Evolutionary conservation across 2,888 invertebrate species (phyloP).

Genomic region (Melanophora roralis): DNA sequence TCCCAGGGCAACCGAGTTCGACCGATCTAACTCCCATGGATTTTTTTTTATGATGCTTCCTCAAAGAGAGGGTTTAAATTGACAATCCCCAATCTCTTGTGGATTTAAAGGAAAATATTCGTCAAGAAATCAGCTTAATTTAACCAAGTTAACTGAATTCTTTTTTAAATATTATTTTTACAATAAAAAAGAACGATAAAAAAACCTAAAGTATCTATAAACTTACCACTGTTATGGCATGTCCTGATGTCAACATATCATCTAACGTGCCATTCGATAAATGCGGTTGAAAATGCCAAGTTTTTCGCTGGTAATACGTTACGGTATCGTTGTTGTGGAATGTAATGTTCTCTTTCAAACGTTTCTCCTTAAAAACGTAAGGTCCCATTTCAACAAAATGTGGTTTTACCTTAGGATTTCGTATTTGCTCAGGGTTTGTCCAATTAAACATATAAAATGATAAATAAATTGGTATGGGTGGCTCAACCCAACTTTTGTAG

Average conservation of each 20-base stretch:
- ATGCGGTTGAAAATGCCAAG: conserved; percentile 85
- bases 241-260: conserved; percentile 84
- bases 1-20: no score
- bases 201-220: background rate
- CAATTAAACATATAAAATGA: conserved; percentile 87
- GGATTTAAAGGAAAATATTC: no score
- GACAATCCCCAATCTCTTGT: no score
- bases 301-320: conserved; percentile 85
- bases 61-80: no score
- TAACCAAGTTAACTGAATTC: no score
- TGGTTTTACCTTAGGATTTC: conserved; percentile 79
- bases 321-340: conserved; percentile 87
- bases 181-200: background rate
- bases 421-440: conserved; percentile 83
- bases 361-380: conserved; percentile 81
- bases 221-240: conserved; percentile 86
- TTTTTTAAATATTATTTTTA: no score
- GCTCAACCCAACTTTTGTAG: conserved; percentile 86
- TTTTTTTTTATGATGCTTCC: no score
- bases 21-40: no score
- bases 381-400: conserved; percentile 80
- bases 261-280: conserved; percentile 83
- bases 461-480: conserved; percentile 89
- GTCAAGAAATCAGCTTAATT: no score
- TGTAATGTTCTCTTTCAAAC: conserved; percentile 77